A percentile compares a stretch with the other conserved stretches of the same genome.
Conservation (phyloP, 2,113 vertebrate genomes). For the Miniopterus natalensis region DNA sequence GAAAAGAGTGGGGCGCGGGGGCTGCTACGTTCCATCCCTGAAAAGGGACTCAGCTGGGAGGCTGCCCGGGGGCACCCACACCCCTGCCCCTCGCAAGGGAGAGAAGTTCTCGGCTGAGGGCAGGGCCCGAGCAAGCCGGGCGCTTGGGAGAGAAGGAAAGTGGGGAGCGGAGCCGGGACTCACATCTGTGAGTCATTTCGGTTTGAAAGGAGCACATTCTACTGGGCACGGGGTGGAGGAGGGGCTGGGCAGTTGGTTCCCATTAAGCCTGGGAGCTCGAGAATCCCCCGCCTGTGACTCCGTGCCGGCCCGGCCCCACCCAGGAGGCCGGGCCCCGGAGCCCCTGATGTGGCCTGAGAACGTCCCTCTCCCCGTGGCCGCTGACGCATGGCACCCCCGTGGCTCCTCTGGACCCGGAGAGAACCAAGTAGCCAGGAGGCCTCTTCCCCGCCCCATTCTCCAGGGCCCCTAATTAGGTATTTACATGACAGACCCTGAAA, state of each 20-base stretch:
- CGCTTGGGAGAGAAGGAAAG: conserved; percentile 1
- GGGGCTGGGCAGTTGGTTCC: conserved; percentile 70
- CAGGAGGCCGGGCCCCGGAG: neutral
- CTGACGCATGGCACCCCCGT: neutral
- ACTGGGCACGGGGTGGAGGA: conserved; percentile 7
- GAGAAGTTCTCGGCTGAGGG: neutral
- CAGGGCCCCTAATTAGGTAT: conserved; percentile 67
- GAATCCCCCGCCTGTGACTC: neutral
- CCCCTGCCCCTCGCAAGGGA: accelerated
- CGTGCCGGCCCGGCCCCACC: neutral
- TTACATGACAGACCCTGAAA: conserved; percentile 72
- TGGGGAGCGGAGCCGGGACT: neutral
- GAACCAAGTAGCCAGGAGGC: conserved; percentile 18
- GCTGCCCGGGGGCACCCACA: neutral
- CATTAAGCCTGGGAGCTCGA: conserved; percentile 63
- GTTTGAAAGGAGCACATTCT: neutral
- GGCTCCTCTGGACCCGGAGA: neutral
- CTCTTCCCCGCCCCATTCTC: conserved; percentile 8
- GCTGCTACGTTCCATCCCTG: neutral
- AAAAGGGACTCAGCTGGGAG: too few species aligned
- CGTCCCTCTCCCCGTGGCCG: conserved; percentile 5
- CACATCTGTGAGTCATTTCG: conserved; percentile 73
- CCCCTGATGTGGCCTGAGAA: neutral
- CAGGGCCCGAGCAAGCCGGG: accelerated
- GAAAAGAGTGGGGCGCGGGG: accelerated